Percentiles rank a stretch among this genome's conserved stretches.
Conservation (phyloP, 2,113 vertebrate species). For the Notarius lentiginosus region DNA sequence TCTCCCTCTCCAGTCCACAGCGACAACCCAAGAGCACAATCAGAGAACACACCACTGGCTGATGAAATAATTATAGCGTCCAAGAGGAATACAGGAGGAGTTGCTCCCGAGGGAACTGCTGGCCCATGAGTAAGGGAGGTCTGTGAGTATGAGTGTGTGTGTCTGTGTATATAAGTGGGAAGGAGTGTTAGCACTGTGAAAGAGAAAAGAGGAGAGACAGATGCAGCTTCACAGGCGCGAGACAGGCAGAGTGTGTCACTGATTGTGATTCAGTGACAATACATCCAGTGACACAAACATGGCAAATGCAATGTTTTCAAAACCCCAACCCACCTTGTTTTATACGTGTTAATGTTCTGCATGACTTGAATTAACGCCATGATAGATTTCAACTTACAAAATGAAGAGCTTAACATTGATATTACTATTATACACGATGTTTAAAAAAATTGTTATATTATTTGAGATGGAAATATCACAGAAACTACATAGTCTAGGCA, state of each 20-base stretch:
- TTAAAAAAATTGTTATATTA: too few species aligned
- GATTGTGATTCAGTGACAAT: constrained; percentile 19
- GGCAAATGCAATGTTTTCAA: not conserved
- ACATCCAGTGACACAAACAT: not conserved
- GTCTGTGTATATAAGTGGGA: constrained; percentile 31
- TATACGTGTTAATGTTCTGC: not conserved
- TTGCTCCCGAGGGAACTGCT: constrained; percentile 69
- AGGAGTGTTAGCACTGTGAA: constrained; percentile 20
- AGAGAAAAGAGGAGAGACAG: constrained; percentile 58
- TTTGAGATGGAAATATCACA: too few species aligned
- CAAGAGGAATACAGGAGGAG: constrained; percentile 70
- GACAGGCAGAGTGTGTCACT: constrained; percentile 48
- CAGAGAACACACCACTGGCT: constrained; percentile 79
- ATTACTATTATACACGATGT: not conserved
- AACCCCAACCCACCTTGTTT: not conserved
- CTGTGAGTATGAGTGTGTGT: constrained; percentile 38
- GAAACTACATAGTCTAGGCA: too few species aligned
- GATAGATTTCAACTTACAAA: not conserved
- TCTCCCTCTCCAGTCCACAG: constrained; percentile 68
- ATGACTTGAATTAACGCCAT: not conserved
- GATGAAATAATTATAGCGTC: constrained; percentile 89
- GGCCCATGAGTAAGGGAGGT: constrained; percentile 42
- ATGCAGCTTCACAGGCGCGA: constrained; percentile 56
- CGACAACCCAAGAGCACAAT: constrained; percentile 80
- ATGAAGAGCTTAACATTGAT: not conserved